These are phyloP conservation scores for Accipiter cooperii DNA, from an alignment of 2,113 vertebrate species.

Conservation along the genomic window DNA sequence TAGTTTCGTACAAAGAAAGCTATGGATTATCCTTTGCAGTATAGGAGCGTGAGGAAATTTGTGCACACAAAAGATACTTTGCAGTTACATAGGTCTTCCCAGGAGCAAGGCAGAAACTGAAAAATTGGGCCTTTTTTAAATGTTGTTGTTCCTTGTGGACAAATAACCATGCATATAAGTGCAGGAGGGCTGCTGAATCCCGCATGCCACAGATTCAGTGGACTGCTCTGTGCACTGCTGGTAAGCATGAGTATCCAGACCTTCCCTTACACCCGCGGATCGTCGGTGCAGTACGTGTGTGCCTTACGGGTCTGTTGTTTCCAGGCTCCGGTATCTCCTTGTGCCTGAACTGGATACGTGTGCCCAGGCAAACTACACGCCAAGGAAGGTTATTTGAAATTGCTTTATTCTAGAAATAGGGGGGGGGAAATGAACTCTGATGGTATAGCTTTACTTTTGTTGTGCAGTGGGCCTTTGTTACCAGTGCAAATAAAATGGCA, in stretches of 20 bases:
- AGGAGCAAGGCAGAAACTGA: neutral
- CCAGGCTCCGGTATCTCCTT: neutral
- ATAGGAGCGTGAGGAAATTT: fast-evolving
- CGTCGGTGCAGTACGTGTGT: fast-evolving
- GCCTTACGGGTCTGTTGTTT: neutral
- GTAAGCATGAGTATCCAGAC: neutral
- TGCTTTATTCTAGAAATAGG: neutral
- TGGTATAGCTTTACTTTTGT: neutral
- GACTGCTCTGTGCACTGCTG: neutral
- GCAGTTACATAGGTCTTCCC: neutral
- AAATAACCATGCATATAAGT: too few species aligned
- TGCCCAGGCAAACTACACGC: neutral
- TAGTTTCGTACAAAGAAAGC: neutral
- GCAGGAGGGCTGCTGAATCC: neutral
- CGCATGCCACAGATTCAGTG: neutral
- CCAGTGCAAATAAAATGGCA: neutral
- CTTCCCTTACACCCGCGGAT: neutral
- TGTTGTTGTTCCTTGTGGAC: neutral
- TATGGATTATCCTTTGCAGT: neutral
- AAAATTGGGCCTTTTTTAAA: neutral
- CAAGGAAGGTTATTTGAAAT: neutral
- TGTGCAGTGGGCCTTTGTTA: neutral
- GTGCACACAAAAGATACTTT: neutral
- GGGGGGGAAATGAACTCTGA: neutral
- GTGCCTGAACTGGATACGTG: fast-evolving